phyloP scores from a whole-genome alignment of 2,888 invertebrate genomes.

The Hypercompe scribonia region DNA sequence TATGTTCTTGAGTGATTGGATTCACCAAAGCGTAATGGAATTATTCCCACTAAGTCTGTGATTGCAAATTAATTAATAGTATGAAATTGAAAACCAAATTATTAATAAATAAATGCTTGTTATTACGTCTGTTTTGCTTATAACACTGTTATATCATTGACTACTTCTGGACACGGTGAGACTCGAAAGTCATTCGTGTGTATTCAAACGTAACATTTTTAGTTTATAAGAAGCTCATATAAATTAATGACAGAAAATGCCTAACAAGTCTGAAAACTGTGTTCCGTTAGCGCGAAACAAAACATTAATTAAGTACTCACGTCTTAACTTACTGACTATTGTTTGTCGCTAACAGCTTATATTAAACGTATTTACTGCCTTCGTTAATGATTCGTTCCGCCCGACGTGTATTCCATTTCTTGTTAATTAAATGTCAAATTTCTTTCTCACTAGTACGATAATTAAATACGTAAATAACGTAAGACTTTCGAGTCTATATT shows the following conservation, averaged over 20 bases:
- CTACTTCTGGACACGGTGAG: background rate
- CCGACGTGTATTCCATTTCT: conserved; percentile 44
- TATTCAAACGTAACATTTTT: no score
- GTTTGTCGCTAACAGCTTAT: conserved; percentile 45
- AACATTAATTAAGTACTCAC: conserved; percentile 19
- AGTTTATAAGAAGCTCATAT: no score
- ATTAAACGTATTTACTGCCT: conserved; percentile 42
- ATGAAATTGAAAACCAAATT: background rate
- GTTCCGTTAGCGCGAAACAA: background rate
- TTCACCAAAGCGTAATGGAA: background rate
- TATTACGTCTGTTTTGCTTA: background rate
- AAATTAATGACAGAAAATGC: background rate
- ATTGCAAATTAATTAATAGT: background rate
- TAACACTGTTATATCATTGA: no score
- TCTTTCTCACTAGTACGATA: conserved; percentile 28
- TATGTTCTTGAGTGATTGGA: background rate
- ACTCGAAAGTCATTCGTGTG: no score
- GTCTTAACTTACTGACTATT: conserved; percentile 38
- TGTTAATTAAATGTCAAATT: conserved; percentile 35
- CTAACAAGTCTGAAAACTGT: background rate
- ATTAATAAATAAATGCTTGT: background rate
- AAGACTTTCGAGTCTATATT: background rate
- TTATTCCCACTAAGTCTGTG: background rate
- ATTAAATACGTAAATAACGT: conserved; percentile 37
- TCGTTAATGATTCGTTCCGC: conserved; percentile 56